Percentiles rank a stretch among this genome's conserved stretches.
These are phyloP conservation scores for Mesitornis unicolor DNA, from an alignment of 2,113 vertebrate genomes.

Conservation along the genomic window DNA sequence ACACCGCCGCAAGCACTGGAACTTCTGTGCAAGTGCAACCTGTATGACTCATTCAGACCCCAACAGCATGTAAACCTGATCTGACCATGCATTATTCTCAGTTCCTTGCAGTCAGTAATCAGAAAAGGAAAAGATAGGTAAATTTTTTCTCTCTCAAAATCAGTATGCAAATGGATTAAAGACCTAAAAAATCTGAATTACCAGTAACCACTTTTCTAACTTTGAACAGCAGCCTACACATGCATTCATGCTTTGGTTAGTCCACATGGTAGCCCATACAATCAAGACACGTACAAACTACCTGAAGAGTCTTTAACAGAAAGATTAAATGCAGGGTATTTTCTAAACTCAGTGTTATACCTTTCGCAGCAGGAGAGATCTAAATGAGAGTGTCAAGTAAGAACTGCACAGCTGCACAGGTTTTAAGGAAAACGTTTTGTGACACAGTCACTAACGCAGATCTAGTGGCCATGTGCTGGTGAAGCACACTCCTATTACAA, in stretches of 20 bases:
- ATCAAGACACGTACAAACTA: fast-evolving
- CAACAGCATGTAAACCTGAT: background rate
- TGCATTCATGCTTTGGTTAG: background rate
- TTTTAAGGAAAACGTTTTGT: background rate
- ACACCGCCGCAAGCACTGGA: background rate
- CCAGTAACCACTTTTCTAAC: background rate
- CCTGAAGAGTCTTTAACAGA: background rate
- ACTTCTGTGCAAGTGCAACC: fast-evolving
- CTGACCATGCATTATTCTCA: background rate
- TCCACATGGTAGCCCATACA: background rate
- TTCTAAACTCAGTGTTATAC: background rate
- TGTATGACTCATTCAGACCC: background rate
- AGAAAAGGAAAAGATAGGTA: background rate
- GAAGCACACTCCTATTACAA: background rate
- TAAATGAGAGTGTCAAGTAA: background rate
- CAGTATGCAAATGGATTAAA: background rate
- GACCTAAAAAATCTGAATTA: background rate
- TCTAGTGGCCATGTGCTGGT: background rate
- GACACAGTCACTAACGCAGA: background rate
- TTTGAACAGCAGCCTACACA: fast-evolving
- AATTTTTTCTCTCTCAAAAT: background rate
- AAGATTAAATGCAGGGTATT: background rate
- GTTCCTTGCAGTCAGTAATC: background rate
- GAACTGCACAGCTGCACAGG: background rate
- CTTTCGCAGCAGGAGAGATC: background rate